These are phyloP conservation scores for Vultur gryphus DNA, from an alignment of 2,797 vertebrate species.

Conservation along the genomic window DNA sequence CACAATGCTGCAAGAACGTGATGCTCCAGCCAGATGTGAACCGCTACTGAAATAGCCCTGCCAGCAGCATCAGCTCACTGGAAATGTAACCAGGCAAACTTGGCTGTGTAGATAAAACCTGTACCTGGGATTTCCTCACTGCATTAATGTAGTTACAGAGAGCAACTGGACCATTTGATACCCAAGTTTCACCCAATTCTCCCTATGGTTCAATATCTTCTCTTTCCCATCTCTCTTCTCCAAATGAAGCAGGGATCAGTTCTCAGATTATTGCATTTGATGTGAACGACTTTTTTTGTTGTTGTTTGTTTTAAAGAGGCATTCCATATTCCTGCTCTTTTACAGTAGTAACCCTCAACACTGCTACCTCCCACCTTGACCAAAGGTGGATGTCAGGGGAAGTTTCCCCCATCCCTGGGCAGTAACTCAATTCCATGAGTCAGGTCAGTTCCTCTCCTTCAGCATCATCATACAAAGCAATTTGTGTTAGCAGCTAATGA, in stretches of 20 bases:
- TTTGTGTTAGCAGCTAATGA: background rate
- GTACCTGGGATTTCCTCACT: background rate
- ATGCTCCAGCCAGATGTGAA: background rate
- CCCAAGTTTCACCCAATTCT: background rate
- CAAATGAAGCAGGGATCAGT: background rate
- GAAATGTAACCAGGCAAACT: background rate
- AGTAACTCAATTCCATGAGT: background rate
- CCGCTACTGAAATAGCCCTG: background rate
- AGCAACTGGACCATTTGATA: background rate
- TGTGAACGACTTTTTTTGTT: accelerated
- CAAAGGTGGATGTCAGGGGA: background rate
- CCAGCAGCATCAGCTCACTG: background rate
- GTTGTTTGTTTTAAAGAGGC: background rate
- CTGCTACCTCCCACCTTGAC: background rate
- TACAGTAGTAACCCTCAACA: background rate
- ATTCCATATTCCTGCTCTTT: background rate
- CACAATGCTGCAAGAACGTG: accelerated
- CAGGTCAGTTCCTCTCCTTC: background rate
- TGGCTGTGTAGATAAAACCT: background rate
- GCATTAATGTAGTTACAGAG: accelerated
- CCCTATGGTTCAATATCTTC: background rate
- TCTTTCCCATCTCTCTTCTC: background rate
- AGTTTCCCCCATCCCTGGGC: background rate
- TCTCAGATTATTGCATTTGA: background rate
- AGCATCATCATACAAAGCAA: background rate